Base-by-base conservation (phyloP, 1,140 invertebrate genomes). In the Pomphorhynchus laevis region DNA sequence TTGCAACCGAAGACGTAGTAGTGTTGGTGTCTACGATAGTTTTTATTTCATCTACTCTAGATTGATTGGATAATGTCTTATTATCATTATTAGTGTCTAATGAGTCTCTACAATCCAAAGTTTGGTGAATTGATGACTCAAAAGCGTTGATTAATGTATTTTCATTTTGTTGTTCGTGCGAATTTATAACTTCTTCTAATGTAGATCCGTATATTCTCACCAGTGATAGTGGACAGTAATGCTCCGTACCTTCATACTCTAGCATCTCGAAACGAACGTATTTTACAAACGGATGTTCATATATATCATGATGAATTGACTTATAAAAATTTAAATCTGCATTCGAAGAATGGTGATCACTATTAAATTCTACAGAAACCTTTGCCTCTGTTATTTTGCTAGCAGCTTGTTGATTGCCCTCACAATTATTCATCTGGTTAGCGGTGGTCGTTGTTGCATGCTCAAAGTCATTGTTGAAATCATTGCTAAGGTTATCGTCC, bases 291-390 rank as follows among this genome's bases (percentile, higher is more conserved):
- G n/a, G n/a, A n/a, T n/a, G n/a, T n/a, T n/a, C n/a, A n/a, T n/a
- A n/a, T n/a, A n/a, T n/a, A n/a, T n/a, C n/a, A n/a, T n/a, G n/a
- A n/a, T n/a, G n/a, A n/a, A n/a, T n/a, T n/a, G n/a, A n/a, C n/a
- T 3, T 22, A 35, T 40, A 20, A 2, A 12, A 47, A 16, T 2
- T 45, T 12, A 17, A 17, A 39, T 31, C n/a, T 39, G 38, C 8
- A 39, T 8, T 32, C 9, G 8, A 9, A 9, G 27, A 9, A 11
- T 20, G 14, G 8, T 39, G 18, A 47, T 25, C 62, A 63, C 16
- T 93, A 69, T 54, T 75, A 93, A 59, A 91, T 91, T n/a, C n/a
- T 14, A 74, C 73, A 61, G 86, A 93, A 1, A 74, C 59, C 14
- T 50, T 51, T 69, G 67, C 11, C 67, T 69, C 49, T 65, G 64